These are phyloP conservation scores for Ctenosaura bakeri DNA, from an alignment of 2,797 vertebrate species.

Conservation along the genomic window DNA sequence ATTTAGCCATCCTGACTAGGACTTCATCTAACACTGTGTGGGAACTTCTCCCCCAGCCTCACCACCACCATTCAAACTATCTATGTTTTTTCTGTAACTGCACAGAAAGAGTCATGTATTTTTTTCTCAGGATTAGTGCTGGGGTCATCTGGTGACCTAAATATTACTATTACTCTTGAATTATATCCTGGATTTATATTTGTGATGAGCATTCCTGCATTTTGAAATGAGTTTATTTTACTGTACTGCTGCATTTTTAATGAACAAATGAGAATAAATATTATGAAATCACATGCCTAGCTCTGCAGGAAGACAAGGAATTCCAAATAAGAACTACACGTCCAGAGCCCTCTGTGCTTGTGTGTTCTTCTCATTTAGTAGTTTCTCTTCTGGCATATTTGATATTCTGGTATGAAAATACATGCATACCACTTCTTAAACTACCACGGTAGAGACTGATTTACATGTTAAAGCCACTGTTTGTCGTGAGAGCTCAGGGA, in stretches of 20 bases:
- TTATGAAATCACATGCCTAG: not conserved
- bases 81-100: too few species aligned
- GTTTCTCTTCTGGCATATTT: not conserved
- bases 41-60: too few species aligned
- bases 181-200: not conserved
- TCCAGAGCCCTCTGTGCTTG: not conserved
- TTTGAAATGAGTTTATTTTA: not conserved
- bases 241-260: not conserved
- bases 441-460: not conserved
- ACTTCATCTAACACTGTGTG: too few species aligned
- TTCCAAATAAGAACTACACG: not conserved
- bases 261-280: conserved; percentile 2
- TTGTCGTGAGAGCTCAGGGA: not conserved
- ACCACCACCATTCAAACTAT: too few species aligned
- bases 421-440: not conserved
- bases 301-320: not conserved
- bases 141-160: not conserved
- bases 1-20: too few species aligned
- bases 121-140: not conserved
- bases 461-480: not conserved
- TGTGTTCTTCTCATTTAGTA: not conserved
- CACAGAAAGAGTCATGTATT: not conserved
- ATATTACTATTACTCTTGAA: not conserved
- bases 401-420: conserved; percentile 25
- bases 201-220: not conserved